Conservation (phyloP, 1,140 invertebrate genomes). For the Drosophila parvula region DNA sequence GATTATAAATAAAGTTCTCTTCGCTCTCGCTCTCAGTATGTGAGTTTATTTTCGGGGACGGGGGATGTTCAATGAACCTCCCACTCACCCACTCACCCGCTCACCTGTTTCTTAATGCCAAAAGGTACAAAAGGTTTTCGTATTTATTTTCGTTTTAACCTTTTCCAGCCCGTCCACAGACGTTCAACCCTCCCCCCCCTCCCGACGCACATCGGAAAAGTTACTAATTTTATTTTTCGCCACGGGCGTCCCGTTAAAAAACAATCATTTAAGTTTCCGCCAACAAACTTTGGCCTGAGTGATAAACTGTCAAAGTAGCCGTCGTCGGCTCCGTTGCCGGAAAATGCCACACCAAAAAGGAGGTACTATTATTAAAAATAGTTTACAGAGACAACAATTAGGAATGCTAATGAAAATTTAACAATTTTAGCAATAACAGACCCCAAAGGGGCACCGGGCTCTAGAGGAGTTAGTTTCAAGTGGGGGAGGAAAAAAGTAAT, state of each 20-base stretch:
- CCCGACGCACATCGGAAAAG: slow-evolving; percentile 8
- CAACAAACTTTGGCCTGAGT: slow-evolving; percentile 19
- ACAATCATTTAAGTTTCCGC: slow-evolving; percentile 25
- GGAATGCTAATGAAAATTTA: neutral
- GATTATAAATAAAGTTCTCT: slow-evolving; percentile 20
- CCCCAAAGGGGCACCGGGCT: neutral
- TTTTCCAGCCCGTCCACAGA: slow-evolving; percentile 7
- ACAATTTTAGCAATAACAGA: neutral
- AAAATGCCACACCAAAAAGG: neutral
- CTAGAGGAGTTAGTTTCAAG: neutral
- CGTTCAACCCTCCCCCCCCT: too few relatives aligned
- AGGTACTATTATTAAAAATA: slow-evolving; percentile 22
- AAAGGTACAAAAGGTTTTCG: slow-evolving; percentile 6
- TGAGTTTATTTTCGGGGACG: slow-evolving; percentile 13
- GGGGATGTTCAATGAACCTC: slow-evolving; percentile 1
- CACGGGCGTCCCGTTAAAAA: neutral
- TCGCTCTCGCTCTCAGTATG: slow-evolving; percentile 13
- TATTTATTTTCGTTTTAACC: slow-evolving; percentile 11
- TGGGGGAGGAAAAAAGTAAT: too few relatives aligned
- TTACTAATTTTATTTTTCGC: slow-evolving; percentile 22
- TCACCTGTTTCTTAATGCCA: slow-evolving; percentile 12
- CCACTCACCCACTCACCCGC: neutral
- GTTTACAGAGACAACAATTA: neutral
- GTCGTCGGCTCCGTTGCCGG: neutral
- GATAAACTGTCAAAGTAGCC: slow-evolving; percentile 33